These are phyloP conservation scores for Drosophila affinis DNA, from an alignment of 2,888 invertebrate species.

Conservation along the genomic window DNA sequence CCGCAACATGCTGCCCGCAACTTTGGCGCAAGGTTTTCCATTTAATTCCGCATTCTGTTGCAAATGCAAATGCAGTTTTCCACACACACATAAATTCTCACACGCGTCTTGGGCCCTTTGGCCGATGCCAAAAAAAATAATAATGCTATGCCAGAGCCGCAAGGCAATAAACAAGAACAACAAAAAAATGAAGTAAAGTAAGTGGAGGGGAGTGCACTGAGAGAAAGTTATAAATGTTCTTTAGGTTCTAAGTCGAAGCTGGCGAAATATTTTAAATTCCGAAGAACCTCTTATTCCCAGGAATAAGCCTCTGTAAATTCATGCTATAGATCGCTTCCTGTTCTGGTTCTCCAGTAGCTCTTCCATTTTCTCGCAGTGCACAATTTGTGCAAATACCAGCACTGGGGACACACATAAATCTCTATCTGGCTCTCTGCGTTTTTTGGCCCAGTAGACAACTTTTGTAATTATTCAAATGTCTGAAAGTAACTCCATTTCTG, in stretches of 20 bases:
- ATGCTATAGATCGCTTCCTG: background rate
- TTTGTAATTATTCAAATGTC: conserved; percentile 74
- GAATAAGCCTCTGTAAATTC: accelerated
- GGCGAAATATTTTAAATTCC: too few species aligned
- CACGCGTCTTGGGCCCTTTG: conserved; percentile 29
- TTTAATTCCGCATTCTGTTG: conserved; percentile 71
- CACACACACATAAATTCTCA: conserved; percentile 60
- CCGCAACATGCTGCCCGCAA: conserved; percentile 44
- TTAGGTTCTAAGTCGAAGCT: too few species aligned
- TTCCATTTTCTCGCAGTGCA: background rate
- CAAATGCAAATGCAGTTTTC: conserved; percentile 59
- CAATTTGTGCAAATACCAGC: conserved; percentile 33
- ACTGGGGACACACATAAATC: conserved; percentile 68
- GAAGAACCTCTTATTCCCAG: too few species aligned
- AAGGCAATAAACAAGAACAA: conserved; percentile 9
- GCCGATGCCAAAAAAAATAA: conserved; percentile 33
- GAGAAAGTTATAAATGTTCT: background rate
- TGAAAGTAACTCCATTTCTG: conserved; percentile 23
- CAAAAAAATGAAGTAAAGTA: background rate
- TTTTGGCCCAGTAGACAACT: conserved; percentile 48
- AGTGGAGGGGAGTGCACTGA: background rate
- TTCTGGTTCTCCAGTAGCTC: too few species aligned
- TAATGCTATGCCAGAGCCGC: conserved; percentile 1
- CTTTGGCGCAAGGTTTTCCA: conserved; percentile 43
- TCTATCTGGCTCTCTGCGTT: conserved; percentile 20